Evolutionary conservation across 2,113 vertebrate genomes (phyloP), one percentile per base, ranked within the genome.

Genomic region (Pomatostomus ruficeps): DNA sequence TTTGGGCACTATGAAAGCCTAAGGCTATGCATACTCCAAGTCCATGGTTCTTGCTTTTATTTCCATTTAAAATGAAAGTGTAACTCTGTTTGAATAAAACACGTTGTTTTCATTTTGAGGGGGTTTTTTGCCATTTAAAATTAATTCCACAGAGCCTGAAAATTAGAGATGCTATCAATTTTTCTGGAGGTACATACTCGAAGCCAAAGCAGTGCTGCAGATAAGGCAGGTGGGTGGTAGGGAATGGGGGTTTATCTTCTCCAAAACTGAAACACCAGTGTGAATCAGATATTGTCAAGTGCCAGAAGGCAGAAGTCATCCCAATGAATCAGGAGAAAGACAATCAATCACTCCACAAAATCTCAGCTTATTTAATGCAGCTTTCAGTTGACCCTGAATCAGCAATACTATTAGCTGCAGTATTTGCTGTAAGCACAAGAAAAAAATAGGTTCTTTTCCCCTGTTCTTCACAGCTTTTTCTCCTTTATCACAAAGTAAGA

Each of bases 391-490:
- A 63, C 59, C 33, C 67, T 73, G 54, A 80, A 61, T 57, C 76
- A 86, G 62, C 63, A 78, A 31, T 61, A 29, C 24, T 48, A 12
- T 58, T n/a, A 76, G 23, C 40, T 51, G 31, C 24, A 82, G 16
- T 76, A 55, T 68, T 54, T 65, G n/a, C 19, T 26, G 10, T 14
- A 51, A 74, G 35, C 17, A 52, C 14, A 62, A 71, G 31, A 28
- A 62, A 68, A 61, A 48, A 31, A 61, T 0, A 26, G 7, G 3
- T 36, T 54, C 1, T 67, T 79, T 35, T 2, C 1, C 12, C 7
- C 8, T 14, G 19, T 17, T 85, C 51, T 79, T 86, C 14, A 21
- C 11, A 80, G 45, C 18, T 43, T 83, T 71, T 89, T 36, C 21
- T 74, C 40, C 61, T 78, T 88, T 85, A 59, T 38, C 33, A 71